Conservation (phyloP, 2,888 invertebrate genomes). For the Ochlodes sylvanus region DNA sequence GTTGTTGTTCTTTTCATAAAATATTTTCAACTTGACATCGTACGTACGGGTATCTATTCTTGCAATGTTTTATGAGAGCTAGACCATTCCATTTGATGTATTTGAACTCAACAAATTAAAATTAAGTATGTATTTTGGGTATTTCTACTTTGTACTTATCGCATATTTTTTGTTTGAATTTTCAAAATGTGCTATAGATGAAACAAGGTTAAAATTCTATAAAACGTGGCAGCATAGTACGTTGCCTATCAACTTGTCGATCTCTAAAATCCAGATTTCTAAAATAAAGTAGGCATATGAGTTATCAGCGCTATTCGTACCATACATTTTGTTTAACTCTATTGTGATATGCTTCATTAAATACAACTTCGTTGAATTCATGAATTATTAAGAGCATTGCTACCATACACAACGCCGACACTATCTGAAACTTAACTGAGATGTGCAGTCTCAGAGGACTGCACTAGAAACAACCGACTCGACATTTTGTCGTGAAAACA, state of each 20-base stretch:
- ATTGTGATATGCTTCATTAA: slow-evolving; percentile 8
- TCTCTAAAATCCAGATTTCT: not conserved
- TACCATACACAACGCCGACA: slow-evolving; percentile 18
- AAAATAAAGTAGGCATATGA: not conserved
- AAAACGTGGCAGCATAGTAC: not conserved
- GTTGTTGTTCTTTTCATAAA: slow-evolving; percentile 63
- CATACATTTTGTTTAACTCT: not conserved
- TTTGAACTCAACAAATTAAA: not conserved
- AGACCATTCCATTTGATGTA: not conserved
- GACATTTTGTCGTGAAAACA: slow-evolving; percentile 28
- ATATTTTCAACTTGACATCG: slow-evolving; percentile 73
- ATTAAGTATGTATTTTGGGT: not conserved
- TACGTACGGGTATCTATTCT: slow-evolving; percentile 60
- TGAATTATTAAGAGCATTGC: slow-evolving; percentile 13
- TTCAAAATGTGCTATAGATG: too few species aligned
- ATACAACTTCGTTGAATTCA: slow-evolving; percentile 11
- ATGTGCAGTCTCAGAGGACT: slow-evolving; percentile 26
- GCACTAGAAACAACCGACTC: slow-evolving; percentile 18
- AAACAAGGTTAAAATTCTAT: too few species aligned
- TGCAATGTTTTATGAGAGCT: slow-evolving; percentile 5
- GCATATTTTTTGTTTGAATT: too few species aligned
- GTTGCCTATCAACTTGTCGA: not conserved
- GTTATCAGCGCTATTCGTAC: not conserved
- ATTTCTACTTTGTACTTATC: not conserved
- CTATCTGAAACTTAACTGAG: slow-evolving; percentile 23